A percentile compares a stretch with the other conserved stretches of the same genome.
phyloP scores from a whole-genome alignment of 1,140 invertebrate species.

The Euura saliciscinereae region DNA sequence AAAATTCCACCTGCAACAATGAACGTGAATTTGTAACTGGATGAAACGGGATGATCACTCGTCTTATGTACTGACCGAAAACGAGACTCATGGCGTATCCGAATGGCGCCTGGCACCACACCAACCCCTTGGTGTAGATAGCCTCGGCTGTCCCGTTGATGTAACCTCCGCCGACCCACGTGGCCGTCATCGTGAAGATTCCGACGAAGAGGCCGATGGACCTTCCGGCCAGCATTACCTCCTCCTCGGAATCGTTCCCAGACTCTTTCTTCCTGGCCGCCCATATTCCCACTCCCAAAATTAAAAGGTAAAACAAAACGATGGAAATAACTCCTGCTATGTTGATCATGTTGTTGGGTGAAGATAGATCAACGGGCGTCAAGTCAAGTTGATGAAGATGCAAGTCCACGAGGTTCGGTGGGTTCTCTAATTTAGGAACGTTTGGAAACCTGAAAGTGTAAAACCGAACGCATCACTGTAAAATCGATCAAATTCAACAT shows the following conservation, averaged over 20 bases:
- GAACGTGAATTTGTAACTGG: constrained; percentile 13
- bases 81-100: constrained; percentile 95
- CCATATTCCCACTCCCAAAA: constrained; percentile 93
- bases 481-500: neutral
- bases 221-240: constrained; percentile 95
- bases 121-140: constrained; percentile 87
- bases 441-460: constrained; percentile 45
- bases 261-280: constrained; percentile 88
- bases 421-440: constrained; percentile 48
- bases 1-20: constrained; percentile 85
- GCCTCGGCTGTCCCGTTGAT: constrained; percentile 98
- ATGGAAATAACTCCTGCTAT: constrained; percentile 90
- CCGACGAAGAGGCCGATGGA: constrained; percentile 96
- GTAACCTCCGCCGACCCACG: constrained; percentile 98
- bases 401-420: constrained; percentile 49
- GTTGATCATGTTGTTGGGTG: constrained; percentile 82
- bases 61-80: constrained; percentile 71
- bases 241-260: constrained; percentile 88
- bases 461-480: neutral
- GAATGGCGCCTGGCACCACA: constrained; percentile 98
- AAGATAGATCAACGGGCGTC: constrained; percentile 48
- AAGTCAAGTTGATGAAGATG: constrained; percentile 52
- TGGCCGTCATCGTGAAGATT: constrained; percentile 99
- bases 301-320: constrained; percentile 91
- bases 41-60: neutral